A percentile compares a stretch with the other conserved stretches of the same genome.
Conservation (phyloP, 1,140 invertebrate species). For the Melipona quadrifasciata region DNA sequence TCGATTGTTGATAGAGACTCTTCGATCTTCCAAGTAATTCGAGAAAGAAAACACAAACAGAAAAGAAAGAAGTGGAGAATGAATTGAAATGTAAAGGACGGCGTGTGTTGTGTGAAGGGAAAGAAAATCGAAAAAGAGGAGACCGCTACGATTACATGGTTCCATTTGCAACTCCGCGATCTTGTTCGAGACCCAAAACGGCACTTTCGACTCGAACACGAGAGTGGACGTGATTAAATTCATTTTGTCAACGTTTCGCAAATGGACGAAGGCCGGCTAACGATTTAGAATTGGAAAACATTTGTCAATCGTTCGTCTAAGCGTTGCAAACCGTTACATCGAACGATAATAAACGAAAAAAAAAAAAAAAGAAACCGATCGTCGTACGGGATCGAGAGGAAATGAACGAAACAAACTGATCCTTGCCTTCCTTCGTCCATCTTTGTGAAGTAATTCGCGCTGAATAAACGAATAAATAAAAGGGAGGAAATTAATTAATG, state of each 20-base stretch:
- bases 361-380: too few species aligned
- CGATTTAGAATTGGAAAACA: not conserved
- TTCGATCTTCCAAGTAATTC: not conserved
- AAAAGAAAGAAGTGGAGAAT: not conserved
- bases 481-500: not conserved
- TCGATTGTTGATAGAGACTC: not conserved
- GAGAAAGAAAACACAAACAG: not conserved
- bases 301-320: not conserved
- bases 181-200: slow-evolving; percentile 10
- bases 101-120: not conserved
- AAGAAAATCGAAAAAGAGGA: not conserved
- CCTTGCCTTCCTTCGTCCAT: slow-evolving; percentile 56
- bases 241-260: slow-evolving; percentile 9
- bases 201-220: not conserved
- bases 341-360: not conserved
- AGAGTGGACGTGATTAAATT: not conserved
- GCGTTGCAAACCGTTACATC: not conserved
- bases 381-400: too few species aligned
- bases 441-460: slow-evolving; percentile 42
- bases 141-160: slow-evolving; percentile 1
- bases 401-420: not conserved
- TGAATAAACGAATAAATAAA: not conserved
- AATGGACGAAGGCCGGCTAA: slow-evolving; percentile 51
- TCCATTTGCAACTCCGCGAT: slow-evolving; percentile 16
- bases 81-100: not conserved